phyloP scores from a whole-genome alignment of 2,888 invertebrate genomes.

The Nephrocerus scutellatus region DNA sequence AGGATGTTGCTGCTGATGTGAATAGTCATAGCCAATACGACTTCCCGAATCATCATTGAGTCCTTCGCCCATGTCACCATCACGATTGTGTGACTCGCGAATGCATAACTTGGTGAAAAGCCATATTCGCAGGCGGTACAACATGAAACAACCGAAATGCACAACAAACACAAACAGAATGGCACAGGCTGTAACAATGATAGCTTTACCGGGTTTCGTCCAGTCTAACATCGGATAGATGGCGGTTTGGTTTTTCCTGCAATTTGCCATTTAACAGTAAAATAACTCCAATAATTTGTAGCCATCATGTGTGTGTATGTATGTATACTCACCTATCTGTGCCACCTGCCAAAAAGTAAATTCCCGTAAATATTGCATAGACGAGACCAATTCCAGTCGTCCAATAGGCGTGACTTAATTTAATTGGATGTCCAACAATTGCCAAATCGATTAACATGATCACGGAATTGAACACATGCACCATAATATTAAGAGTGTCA shows the following conservation, averaged over 20 bases:
- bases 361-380: slow-evolving; percentile 62
- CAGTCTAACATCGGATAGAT: slow-evolving; percentile 76
- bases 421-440: slow-evolving; percentile 64
- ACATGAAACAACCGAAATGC: slow-evolving; percentile 54
- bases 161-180: slow-evolving; percentile 55
- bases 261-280: no score
- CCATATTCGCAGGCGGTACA: slow-evolving; percentile 51
- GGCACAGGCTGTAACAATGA: slow-evolving; percentile 54
- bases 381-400: slow-evolving; percentile 55
- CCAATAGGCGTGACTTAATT: slow-evolving; percentile 52
- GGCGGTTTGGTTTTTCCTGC: slow-evolving; percentile 56
- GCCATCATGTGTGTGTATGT: slow-evolving; percentile 1
- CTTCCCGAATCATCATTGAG: slow-evolving; percentile 43
- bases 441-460: slow-evolving; percentile 65
- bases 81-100: slow-evolving; percentile 43
- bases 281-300: not conserved
- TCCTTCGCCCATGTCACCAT: slow-evolving; percentile 45
- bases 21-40: slow-evolving; percentile 41
- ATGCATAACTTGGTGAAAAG: slow-evolving; percentile 46
- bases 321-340: slow-evolving; percentile 54
- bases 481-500: slow-evolving; percentile 47
- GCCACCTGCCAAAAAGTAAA: slow-evolving; percentile 68
- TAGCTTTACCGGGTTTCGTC: slow-evolving; percentile 57
- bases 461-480: slow-evolving; percentile 58
- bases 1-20: slow-evolving; percentile 44